phyloP scores from a whole-genome alignment of 2,113 vertebrate species.

The Lethenteron camtschaticum region DNA sequence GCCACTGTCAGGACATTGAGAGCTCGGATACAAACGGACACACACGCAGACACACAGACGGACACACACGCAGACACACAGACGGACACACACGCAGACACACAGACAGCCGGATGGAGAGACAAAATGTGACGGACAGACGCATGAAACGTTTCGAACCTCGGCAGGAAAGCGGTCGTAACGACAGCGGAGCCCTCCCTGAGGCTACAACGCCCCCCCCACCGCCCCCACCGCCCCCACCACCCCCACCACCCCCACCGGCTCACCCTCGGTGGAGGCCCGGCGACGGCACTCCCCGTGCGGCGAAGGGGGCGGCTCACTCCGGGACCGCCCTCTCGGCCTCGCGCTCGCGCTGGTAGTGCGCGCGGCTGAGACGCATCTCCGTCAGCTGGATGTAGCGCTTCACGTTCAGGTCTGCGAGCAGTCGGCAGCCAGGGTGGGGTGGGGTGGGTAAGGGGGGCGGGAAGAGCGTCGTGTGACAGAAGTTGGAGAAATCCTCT shows the following conservation, averaged over 20 bases:
- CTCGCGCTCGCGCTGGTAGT: conserved; percentile 51
- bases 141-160: too few species aligned
- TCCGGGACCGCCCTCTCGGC: conserved; percentile 35
- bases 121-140: neutral
- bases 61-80: too few species aligned
- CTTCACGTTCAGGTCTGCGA: conserved; percentile 64
- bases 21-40: too few species aligned
- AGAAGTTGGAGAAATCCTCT: too few species aligned
- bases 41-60: neutral
- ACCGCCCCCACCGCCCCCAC: neutral
- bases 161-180: too few species aligned
- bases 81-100: too few species aligned
- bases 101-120: too few species aligned
- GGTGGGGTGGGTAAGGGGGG: conserved; percentile 18
- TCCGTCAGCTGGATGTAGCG: conserved; percentile 81
- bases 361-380: conserved; percentile 55
- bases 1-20: too few species aligned
- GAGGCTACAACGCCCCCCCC: too few species aligned
- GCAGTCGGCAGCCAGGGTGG: conserved; percentile 52
- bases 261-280: conserved; percentile 11
- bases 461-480: too few species aligned
- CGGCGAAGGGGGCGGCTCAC: conserved; percentile 11
- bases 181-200: too few species aligned
- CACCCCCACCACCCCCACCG: conserved; percentile 3
- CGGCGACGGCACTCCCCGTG: conserved; percentile 8